Conservation (phyloP, 2,888 invertebrate genomes). For the Drosophila meridiana region DNA sequence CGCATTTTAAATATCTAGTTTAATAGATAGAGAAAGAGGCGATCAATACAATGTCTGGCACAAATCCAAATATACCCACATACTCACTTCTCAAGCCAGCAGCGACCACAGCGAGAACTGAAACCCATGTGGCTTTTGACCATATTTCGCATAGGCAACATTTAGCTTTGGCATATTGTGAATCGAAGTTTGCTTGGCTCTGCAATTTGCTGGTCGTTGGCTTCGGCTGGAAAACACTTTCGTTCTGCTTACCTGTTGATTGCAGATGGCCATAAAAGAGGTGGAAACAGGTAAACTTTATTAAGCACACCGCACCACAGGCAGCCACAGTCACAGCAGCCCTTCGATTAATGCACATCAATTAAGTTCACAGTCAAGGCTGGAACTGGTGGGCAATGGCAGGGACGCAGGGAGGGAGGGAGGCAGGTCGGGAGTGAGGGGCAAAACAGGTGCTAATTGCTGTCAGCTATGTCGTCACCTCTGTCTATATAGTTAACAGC, state of each 20-base stretch:
- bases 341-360: constrained; percentile 25
- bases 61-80: neutral
- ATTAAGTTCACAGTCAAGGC: constrained; percentile 24
- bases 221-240: constrained; percentile 43
- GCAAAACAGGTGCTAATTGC: constrained; percentile 26
- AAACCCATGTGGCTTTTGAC: constrained; percentile 50
- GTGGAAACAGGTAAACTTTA: constrained; percentile 23
- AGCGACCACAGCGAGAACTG: constrained; percentile 13
- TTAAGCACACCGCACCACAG: constrained; percentile 30
- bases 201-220: constrained; percentile 47
- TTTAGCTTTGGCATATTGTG: constrained; percentile 43
- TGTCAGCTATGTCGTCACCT: constrained; percentile 24
- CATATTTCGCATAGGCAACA: constrained; percentile 51
- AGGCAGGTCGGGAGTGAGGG: neutral
- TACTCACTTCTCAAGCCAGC: neutral
- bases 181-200: constrained; percentile 40
- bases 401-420: neutral
- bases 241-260: constrained; percentile 41
- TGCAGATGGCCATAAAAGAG: constrained; percentile 11
- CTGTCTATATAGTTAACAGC: neutral
- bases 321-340: constrained; percentile 33
- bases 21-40: no score
- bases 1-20: no score
- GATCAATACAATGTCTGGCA: neutral
- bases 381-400: neutral